Conservation (phyloP, 2,888 invertebrate genomes). For the Scaptomyza reducta region DNA sequence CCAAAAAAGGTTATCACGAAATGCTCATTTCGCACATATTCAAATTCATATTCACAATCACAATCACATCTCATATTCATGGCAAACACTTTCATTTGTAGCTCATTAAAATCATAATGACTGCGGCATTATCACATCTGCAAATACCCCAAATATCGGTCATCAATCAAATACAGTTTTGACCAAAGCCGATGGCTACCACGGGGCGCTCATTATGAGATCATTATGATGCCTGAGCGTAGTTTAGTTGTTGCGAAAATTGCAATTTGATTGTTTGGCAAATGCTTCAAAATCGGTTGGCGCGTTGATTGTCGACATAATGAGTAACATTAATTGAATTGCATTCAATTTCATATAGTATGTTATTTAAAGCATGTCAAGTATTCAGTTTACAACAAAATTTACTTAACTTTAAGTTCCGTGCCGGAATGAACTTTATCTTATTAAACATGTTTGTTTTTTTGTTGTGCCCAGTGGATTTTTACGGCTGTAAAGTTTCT, state of each 20-base stretch:
- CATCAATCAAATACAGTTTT: slow-evolving; percentile 66
- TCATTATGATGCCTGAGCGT: slow-evolving; percentile 45
- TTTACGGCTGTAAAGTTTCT: slow-evolving; percentile 24
- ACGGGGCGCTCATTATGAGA: slow-evolving; percentile 21
- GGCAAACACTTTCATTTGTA: slow-evolving; percentile 68
- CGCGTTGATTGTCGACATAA: slow-evolving; percentile 8
- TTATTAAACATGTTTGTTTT: slow-evolving; percentile 6
- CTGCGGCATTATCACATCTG: slow-evolving; percentile 40
- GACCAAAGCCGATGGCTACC: too few species aligned
- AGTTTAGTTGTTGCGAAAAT: slow-evolving; percentile 69
- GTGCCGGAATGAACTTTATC: slow-evolving; percentile 7
- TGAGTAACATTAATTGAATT: slow-evolving; percentile 38
- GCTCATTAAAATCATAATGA: slow-evolving; percentile 74
- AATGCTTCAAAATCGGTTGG: slow-evolving; percentile 27
- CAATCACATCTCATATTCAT: slow-evolving; percentile 8
- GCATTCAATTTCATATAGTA: slow-evolving; percentile 26
- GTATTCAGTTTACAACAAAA: slow-evolving; percentile 1
- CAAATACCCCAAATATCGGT: slow-evolving; percentile 19
- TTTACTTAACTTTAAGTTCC: slow-evolving; percentile 40
- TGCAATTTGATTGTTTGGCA: slow-evolving; percentile 64
- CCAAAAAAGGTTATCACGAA: not conserved
- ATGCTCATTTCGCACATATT: slow-evolving; percentile 9
- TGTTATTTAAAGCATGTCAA: slow-evolving; percentile 10
- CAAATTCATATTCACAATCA: not conserved
- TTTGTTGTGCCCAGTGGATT: slow-evolving; percentile 20